Evolutionary conservation across 23 tunicate species (phyloP), one percentile per base, ranked within the genome.

Genomic region (Ciona savignyi): DNA sequence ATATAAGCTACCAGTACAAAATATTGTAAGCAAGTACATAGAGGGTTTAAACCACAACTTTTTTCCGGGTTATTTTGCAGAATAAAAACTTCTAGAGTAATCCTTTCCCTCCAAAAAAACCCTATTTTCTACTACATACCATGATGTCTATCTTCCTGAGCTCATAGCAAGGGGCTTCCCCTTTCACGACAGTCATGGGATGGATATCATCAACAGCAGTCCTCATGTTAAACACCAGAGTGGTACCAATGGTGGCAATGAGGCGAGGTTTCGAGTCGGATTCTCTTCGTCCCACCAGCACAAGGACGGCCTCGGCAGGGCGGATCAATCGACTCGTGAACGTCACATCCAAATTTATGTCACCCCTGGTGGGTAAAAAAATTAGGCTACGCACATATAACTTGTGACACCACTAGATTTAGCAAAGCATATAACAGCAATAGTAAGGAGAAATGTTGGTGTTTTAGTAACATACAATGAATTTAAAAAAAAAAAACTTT

Each of bases 281-380:
- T 19, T 75, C 83, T 29, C 87, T 27, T 22, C 85, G 27, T 25
- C 91, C 82, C 3, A 85, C 86, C 70, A 91, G 49, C 31, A 84
- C 78, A 29, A 91, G 72, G 1, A 81, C 74, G 1, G 97, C 91
- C 60, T 85, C 87, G n/a, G 97, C 91, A 0, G 97, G 97, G 4
- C 97, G 90, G 68, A 91, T 68, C 63, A 84, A 67, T 0, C 97
- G 81, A 49, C 91, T 84, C 29, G 73, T 71, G 79, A 91, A 91
- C 3, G 48, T 61, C 21, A 91, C 89, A 66, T 91, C 97, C 68
- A 91, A 29, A 64, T 72, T 85, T 9, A 63, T 67, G 25, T 65
- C 86, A 63, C 66, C 71, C 60, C 97, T 91, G 56, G 9, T 42
- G 9, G 56, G 9, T 42, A n/a, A n/a, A n/a, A n/a, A n/a, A n/a